A percentile compares a stretch with the other conserved stretches of the same genome.
These are phyloP conservation scores for Heliconius himera DNA, from an alignment of 1,140 invertebrate species.

Conservation along the genomic window DNA sequence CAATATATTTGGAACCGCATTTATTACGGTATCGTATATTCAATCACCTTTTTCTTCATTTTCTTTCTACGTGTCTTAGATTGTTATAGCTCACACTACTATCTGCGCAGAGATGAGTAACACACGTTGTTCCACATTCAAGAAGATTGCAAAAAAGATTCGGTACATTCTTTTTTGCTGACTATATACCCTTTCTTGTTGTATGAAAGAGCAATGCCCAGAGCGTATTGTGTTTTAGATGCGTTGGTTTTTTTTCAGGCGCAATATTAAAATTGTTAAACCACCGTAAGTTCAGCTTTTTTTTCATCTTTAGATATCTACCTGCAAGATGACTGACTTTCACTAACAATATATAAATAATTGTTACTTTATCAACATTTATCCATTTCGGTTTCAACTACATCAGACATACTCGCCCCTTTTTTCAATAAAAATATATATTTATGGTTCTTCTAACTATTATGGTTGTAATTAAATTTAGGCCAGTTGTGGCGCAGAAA, in stretches of 20 bases:
- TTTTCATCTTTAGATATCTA: neutral
- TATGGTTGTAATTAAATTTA: too few relatives aligned
- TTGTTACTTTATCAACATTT: too few relatives aligned
- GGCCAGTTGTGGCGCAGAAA: too few relatives aligned
- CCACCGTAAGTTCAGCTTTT: neutral
- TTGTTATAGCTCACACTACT: neutral
- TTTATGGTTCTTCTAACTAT: too few relatives aligned
- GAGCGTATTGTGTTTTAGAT: constrained; percentile 8
- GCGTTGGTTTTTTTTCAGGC: neutral
- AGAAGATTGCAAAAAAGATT: constrained; percentile 9
- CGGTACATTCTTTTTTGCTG: neutral
- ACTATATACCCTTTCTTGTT: constrained; percentile 8
- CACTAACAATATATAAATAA: too few relatives aligned
- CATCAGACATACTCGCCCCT: too few relatives aligned
- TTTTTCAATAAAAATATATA: too few relatives aligned
- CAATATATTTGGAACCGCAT: neutral
- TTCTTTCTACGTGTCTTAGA: neutral
- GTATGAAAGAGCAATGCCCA: constrained; percentile 10
- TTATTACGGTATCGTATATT: neutral
- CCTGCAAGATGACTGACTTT: too few relatives aligned
- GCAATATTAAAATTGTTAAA: neutral
- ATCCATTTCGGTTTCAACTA: too few relatives aligned
- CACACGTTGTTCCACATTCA: neutral
- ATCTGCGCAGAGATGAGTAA: constrained; percentile 2
- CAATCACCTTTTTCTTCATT: neutral